Base-by-base conservation (phyloP, 2,113 vertebrate species). In the Mus pahari region DNA sequence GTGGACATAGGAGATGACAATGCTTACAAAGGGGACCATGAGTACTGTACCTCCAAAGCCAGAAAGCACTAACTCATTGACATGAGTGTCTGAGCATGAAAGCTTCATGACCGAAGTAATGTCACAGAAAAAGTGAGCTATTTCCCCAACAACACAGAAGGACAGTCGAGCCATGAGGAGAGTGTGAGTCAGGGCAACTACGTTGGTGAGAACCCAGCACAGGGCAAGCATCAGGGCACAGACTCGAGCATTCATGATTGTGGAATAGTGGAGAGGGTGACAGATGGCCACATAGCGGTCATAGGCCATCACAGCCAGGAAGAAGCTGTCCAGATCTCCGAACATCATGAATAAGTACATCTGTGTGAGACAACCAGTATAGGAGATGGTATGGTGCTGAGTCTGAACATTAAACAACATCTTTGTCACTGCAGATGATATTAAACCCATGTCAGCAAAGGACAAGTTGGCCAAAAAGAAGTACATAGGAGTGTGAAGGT, bases 321-420 rank as follows among this genome's bases (percentile, higher is more conserved):
- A 79, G 73, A 97, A 97, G 36, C 89, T 95, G 58, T 97, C 95
- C 62, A 97, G 94, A 39, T 98, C 97, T 28, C 97, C 97, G 48
- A 97, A 91, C 68, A 96, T 98, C 79, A 98, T 89, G 70, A 97
- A 93, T 62, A 98, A 98, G 64, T 98, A 98, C 79, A 97, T 95
- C 16, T 98, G 98, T 8, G 94, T 36, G 6, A 98, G 96, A 48
- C 97, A 98, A 5, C 86, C 95, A 0, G 19, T 64, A 60, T 96
- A 96, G 70, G 98, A 98, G 71, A 98, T 98, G 90, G 88, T 96
- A 36, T 91, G 93, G 22, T 6, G n/a, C 12, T 84, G 68, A 14
- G 86, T 92, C 53, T 96, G 73, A 4, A 90, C 13, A 58, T 96
- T 96, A n/a, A 87, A 83, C 28, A 97, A 84, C 97, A 97, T 97